Conservation (phyloP, 64 coral and sea anemone species). For the Stylophora pistillata region DNA sequence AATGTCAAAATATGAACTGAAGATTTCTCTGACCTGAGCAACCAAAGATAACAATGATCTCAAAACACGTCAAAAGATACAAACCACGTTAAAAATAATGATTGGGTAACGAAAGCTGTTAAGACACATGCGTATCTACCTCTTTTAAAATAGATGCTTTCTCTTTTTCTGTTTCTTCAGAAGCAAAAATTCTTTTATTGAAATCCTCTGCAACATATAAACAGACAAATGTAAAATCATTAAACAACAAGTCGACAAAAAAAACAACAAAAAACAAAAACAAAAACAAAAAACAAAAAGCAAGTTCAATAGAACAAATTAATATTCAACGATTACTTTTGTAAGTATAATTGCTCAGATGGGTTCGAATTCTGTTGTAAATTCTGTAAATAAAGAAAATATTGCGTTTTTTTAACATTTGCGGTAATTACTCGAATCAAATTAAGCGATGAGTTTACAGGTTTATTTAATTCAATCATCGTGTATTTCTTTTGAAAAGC, state of each 20-base stretch:
- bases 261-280: no score
- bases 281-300: no score
- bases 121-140: conserved; percentile 16
- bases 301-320: no score
- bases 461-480: no score
- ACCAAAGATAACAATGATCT: background rate
- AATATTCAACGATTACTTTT: no score
- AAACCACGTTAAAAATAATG: background rate
- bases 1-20: conserved; percentile 84
- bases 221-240: background rate
- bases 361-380: no score
- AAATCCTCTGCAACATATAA: conserved; percentile 73
- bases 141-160: conserved; percentile 62
- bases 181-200: conserved; percentile 84
- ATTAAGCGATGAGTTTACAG: no score
- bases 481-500: no score
- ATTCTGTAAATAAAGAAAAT: no score
- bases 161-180: conserved; percentile 63
- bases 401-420: no score
- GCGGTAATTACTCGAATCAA: no score
- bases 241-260: background rate
- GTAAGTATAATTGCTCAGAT: no score
- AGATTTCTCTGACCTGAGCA: conserved; percentile 85
- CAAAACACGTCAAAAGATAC: background rate
- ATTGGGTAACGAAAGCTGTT: background rate